Percentiles rank a stretch among this genome's conserved stretches.
Conservation (phyloP, 2,797 vertebrate species). For the Microctenopoma lineatum region DNA sequence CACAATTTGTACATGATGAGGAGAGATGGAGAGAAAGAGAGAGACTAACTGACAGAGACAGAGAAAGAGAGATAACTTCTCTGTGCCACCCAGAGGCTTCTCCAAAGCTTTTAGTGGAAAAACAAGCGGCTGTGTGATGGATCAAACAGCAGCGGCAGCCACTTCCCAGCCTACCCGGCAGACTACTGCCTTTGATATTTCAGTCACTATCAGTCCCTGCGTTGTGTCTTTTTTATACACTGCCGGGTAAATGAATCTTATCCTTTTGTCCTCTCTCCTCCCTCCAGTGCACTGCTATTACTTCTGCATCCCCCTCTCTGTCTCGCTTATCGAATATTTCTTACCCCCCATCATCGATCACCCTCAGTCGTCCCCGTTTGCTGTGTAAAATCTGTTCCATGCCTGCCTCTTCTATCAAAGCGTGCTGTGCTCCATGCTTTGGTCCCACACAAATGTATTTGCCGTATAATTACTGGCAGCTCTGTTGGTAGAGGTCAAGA, state of each 20-base stretch:
- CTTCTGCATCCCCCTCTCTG: slow-evolving; percentile 14
- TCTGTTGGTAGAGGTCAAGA: slow-evolving; percentile 34
- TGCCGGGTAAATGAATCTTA: slow-evolving; percentile 53
- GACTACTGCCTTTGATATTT: slow-evolving; percentile 77
- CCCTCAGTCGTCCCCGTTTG: background rate
- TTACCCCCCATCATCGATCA: slow-evolving; percentile 1
- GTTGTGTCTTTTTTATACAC: slow-evolving; percentile 55
- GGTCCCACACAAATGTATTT: slow-evolving; percentile 42
- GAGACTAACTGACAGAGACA: slow-evolving; percentile 26
- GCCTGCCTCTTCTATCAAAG: slow-evolving; percentile 21
- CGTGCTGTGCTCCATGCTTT: slow-evolving; percentile 15
- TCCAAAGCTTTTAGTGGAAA: slow-evolving; percentile 79
- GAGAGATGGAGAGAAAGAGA: slow-evolving; percentile 37
- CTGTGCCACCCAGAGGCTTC: slow-evolving; percentile 71
- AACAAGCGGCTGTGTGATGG: slow-evolving; percentile 72
- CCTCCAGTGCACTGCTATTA: slow-evolving; percentile 7
- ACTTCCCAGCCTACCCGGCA: slow-evolving; percentile 71
- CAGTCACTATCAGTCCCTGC: slow-evolving; percentile 67
- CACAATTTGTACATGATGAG: slow-evolving; percentile 74
- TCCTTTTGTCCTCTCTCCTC: slow-evolving; percentile 36
- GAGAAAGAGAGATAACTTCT: slow-evolving; percentile 51
- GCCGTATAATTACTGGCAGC: slow-evolving; percentile 51
- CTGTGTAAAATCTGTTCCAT: slow-evolving; percentile 24
- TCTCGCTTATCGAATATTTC: background rate
- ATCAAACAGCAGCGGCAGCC: slow-evolving; percentile 75